Evolutionary conservation across 1,140 invertebrate species (phyloP).

Genomic region (Zaprionus ghesquierei): DNA sequence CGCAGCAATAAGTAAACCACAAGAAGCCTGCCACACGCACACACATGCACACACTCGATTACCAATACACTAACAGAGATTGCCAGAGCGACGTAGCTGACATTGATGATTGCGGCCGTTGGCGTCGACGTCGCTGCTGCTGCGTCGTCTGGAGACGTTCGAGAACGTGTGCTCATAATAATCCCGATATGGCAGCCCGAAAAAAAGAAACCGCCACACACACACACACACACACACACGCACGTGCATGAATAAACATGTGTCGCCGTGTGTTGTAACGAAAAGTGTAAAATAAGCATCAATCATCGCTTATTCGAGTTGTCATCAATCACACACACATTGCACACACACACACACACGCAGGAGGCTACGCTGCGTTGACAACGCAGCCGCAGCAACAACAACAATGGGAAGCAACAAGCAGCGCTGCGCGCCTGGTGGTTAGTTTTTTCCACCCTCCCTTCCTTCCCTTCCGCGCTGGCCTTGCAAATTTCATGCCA

Average conservation of each 20-base stretch:
- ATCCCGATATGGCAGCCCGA: constrained; percentile 51
- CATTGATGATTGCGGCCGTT: constrained; percentile 73
- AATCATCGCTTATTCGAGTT: constrained; percentile 82
- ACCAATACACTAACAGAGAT: constrained; percentile 63
- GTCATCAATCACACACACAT: constrained; percentile 79
- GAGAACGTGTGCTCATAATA: constrained; percentile 75
- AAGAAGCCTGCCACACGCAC: constrained; percentile 40
- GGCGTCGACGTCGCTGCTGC: constrained; percentile 17
- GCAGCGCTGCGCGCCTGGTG: constrained; percentile 44
- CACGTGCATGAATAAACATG: constrained; percentile 63
- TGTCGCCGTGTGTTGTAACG: constrained; percentile 76
- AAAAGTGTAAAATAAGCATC: constrained; percentile 82
- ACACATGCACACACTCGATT: constrained; percentile 38
- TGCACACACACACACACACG: constrained; percentile 57
- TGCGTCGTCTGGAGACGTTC: constrained; percentile 67
- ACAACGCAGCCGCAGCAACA: constrained; percentile 36
- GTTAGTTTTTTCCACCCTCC: constrained; percentile 41
- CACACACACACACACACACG: constrained; percentile 35
- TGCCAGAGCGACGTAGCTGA: constrained; percentile 45
- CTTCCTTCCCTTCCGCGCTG: background rate
- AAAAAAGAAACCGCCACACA: constrained; percentile 27
- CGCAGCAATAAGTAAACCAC: constrained; percentile 71
- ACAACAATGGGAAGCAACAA: constrained; percentile 38
- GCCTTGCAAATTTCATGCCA: constrained; percentile 47
- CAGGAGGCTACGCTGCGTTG: constrained; percentile 46